Conservation (phyloP, 2,888 invertebrate genomes). For the Urechis unicinctus region DNA sequence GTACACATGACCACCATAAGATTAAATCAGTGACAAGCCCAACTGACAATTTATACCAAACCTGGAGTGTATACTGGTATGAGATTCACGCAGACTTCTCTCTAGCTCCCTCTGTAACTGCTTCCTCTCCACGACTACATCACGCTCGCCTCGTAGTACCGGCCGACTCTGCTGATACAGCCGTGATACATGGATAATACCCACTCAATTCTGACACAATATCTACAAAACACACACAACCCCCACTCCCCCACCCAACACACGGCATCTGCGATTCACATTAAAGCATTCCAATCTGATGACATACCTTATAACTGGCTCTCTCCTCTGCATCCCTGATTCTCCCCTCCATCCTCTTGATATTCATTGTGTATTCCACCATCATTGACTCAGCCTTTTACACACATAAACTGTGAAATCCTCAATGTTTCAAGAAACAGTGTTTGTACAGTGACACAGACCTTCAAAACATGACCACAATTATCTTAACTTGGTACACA, state of each 20-base stretch:
- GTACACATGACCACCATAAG: too few relatives aligned
- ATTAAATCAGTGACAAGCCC: too few relatives aligned
- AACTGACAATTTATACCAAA: not conserved
- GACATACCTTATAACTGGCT: too few relatives aligned
- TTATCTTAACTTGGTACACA: too few relatives aligned
- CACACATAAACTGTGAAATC: not conserved
- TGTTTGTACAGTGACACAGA: not conserved
- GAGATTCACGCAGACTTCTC: constrained; percentile 3
- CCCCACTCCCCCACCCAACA: too few relatives aligned
- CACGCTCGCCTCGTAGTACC: not conserved
- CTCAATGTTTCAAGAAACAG: not conserved
- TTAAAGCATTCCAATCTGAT: too few relatives aligned
- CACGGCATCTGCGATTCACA: too few relatives aligned
- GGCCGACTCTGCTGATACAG: too few relatives aligned
- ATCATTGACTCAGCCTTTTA: constrained; percentile 39
- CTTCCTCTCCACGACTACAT: not conserved
- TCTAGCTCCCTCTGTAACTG: constrained; percentile 2
- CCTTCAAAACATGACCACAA: not conserved
- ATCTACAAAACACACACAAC: too few relatives aligned
- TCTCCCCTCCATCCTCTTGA: constrained; percentile 39
- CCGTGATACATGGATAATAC: too few relatives aligned
- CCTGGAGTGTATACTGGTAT: not conserved
- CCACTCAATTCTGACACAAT: too few relatives aligned
- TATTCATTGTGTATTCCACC: constrained; percentile 37
- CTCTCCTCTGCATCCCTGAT: constrained; percentile 37